Base-by-base conservation (phyloP, 2,113 vertebrate genomes). In the Gracilinanus agilis region DNA sequence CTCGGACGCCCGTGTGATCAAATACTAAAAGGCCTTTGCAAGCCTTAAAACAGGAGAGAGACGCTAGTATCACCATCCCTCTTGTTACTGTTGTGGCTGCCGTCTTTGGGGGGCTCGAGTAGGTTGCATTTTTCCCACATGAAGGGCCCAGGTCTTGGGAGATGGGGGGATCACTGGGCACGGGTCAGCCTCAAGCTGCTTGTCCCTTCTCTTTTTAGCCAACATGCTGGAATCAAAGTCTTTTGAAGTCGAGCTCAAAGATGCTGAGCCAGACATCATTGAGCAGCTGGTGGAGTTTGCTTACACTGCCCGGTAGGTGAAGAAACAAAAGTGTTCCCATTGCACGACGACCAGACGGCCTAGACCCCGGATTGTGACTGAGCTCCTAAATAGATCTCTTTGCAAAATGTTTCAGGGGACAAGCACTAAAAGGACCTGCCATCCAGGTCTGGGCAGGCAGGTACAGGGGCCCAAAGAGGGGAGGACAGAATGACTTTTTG, bases 181-280 rank as follows among this genome's bases (percentile, higher is more conserved):
- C 11, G 11, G 75, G 44, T 40, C 19, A 90, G 95, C 34, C 54
- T 97, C 49, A 95, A 96, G 53, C 25, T 92, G n/a, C 96, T 95
- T 97, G 90, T 95, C 97, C 56, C 96, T 93, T 90, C 40, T 94
- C 95, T 95, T 97, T 97, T 94, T 97, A 99, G 99, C 99, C 96
- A 99, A 99, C 98, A 99, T 99, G 99, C 99, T 99, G 98, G 99
- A 99, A 98, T 99, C 99, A 7, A 99, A 99, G 93, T 99, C 99
- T 91, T 99, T 99, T 95, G 99, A 99, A 98, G 99, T 99, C 97
- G 99, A 99, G 97, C 99, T 99, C 93, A 99, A 99, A 98, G 99
- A 99, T 97, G 99, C 99, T 27, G 99, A 99, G 90, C 99, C 99
- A 67, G 99, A 99, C 97, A 99, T 99, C 97, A 99, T 99, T 97